Base-by-base conservation (phyloP, 2,797 vertebrate genomes). In the Xiphophorus birchmanni region DNA sequence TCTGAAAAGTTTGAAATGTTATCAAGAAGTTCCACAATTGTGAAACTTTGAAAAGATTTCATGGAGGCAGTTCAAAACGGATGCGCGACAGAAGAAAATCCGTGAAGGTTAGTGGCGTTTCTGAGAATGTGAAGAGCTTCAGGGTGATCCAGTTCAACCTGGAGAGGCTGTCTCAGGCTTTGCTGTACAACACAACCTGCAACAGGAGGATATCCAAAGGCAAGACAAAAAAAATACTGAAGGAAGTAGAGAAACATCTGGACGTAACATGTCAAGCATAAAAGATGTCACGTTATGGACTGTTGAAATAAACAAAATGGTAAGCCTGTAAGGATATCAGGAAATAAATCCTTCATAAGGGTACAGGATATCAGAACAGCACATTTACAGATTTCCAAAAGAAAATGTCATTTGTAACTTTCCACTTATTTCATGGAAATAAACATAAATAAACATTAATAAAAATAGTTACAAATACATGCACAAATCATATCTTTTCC, bases 41-140 rank as follows among this genome's bases (percentile, higher is more conserved):
- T 50, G 11, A 77, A 77, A 77, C 11, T 15, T 47, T 65, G 18
- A 77, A 35, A 63, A 67, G 2, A 67, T 65, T 67, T 40, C 58
- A 45, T 65, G 29, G 44, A 67, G 13, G 32, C 32, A 3, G 12
- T 63, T 45, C 44, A 35, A 77, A 65, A 45, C 48, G 40, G 69
- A 45, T 32, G 17, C 3, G 3, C 42, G 29, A 18, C 26, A 47
- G 44, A 73, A 44, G 13, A 48, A 67, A 37, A 67, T 44, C 42
- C 4, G 11, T 67, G 44, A 67, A 77, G 58, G 45, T 76, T 65
- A 45, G 18, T 26, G 21, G 11, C 23, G 5, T 75, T 75, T 50
- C 23, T 50, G 50, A 23, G 50, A 75, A 75, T 42, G 12, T 75
- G 50, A 29, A 75, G 37, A 58, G 52, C 52, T 58, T 42, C 13